Conservation (phyloP, 2,888 invertebrate species). For the Macrosiphum euphorbiae region DNA sequence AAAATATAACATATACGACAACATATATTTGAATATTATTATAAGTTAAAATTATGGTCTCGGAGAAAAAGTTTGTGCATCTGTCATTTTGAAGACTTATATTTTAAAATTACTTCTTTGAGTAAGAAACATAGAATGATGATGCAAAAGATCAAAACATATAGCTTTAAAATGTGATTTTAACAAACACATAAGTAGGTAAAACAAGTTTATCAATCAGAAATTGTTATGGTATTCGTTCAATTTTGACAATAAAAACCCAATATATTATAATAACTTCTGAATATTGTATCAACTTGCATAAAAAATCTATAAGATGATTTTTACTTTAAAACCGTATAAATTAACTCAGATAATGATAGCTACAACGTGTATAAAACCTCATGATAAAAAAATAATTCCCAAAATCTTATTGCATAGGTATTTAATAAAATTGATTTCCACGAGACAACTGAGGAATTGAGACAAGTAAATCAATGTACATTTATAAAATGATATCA, state of each 20-base stretch:
- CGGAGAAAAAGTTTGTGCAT: slow-evolving; percentile 40
- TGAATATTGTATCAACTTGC: not conserved
- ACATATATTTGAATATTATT: not conserved
- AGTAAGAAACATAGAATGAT: not conserved
- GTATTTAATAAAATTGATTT: not conserved
- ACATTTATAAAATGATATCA: too few species aligned
- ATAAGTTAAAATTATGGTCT: not conserved
- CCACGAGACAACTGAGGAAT: too few species aligned
- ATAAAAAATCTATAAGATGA: not conserved
- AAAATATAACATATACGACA: not conserved
- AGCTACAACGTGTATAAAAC: not conserved
- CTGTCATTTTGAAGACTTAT: slow-evolving; percentile 18
- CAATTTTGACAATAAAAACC: not conserved
- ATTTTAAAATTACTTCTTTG: slow-evolving; percentile 11
- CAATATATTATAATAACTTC: not conserved
- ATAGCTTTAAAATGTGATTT: not conserved
- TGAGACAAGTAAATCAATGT: too few species aligned
- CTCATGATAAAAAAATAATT: not conserved
- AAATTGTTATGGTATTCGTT: not conserved
- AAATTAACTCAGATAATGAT: not conserved
- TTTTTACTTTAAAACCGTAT: not conserved
- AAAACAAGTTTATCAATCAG: not conserved
- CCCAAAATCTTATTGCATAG: not conserved
- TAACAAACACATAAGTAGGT: not conserved
- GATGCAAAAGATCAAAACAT: not conserved